Evolutionary conservation across 2,113 vertebrate species (phyloP), one percentile per base, ranked within the genome.

Genomic region (Theristicus caerulescens): DNA sequence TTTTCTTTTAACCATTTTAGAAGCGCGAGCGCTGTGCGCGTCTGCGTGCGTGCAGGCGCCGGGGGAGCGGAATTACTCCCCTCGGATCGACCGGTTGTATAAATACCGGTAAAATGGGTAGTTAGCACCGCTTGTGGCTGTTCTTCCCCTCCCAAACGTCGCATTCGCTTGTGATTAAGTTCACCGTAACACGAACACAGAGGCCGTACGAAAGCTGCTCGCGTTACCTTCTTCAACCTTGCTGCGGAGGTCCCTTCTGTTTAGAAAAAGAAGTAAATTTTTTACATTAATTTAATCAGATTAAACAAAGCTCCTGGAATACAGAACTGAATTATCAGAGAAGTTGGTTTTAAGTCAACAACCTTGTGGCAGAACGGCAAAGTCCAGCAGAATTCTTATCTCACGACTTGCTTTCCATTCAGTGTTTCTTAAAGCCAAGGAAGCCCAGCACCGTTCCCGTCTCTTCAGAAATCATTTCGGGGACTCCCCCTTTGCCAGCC

Each of bases 21-120:
- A 12, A 31, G 44, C 0, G 6, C 3, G 0, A 25, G 6, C 16
- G 13, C 19, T 10, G 18, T 6, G 7, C 0, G 12, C 4, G 17
- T 36, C 29, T 57, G 59, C 5, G 2, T 18, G 17, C 59, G 5
- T 3, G 8, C 40, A 3, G 3, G 54, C 1, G 6, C 27, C 2
- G 13, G 16, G 52, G 62, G 54, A 82, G 34, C 16, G 0, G 58
- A 69, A 54, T 31, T 0, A 4, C 40, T 55, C 52, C 72, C 42
- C 58, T 40, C 3, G 0, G n/a, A 19, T 27, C 27, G 9, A 2
- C 44, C 3, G 16, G 7, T 12, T 42, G 72, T 24, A 1, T 2
- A 40, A 66, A 71, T 4, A 16, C 32, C 2, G 38, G 16, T 36
- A 2, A 25, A 57, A 67, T 0, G n/a, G 29, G 59, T 9, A 31